These are phyloP conservation scores for Melanchra persicariae DNA, from an alignment of 2,888 invertebrate species.

Conservation along the genomic window DNA sequence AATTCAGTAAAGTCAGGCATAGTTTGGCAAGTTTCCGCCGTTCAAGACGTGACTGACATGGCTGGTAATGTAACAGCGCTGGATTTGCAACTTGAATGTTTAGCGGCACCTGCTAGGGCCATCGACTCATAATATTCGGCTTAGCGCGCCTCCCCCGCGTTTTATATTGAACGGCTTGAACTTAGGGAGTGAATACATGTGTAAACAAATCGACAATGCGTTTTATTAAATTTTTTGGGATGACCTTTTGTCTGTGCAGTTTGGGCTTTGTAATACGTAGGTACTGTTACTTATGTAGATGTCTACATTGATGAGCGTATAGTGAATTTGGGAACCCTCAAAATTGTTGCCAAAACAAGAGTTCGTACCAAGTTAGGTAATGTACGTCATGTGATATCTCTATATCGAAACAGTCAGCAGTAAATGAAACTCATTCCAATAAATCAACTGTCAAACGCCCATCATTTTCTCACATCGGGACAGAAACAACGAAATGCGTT, in stretches of 20 bases:
- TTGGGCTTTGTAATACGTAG: not conserved
- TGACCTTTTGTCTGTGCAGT: slow-evolving; percentile 57
- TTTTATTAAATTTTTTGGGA: slow-evolving; percentile 61
- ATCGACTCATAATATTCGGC: slow-evolving; percentile 91
- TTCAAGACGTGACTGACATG: slow-evolving; percentile 78
- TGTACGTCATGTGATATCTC: slow-evolving; percentile 6
- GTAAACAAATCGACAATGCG: slow-evolving; percentile 69
- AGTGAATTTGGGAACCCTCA: not conserved
- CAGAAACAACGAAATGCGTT: slow-evolving; percentile 80
- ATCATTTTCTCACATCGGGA: slow-evolving; percentile 75
- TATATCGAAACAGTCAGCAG: slow-evolving; percentile 26
- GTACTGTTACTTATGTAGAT: not conserved
- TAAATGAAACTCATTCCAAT: slow-evolving; percentile 56
- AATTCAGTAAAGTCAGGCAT: slow-evolving; percentile 52
- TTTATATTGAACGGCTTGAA: slow-evolving; percentile 71
- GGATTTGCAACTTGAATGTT: slow-evolving; percentile 82
- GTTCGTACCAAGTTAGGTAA: not conserved
- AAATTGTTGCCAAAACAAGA: slow-evolving; percentile 8
- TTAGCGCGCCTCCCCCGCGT: slow-evolving; percentile 81
- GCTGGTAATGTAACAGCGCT: slow-evolving; percentile 59
- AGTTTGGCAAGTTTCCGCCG: slow-evolving; percentile 66
- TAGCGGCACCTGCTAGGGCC: slow-evolving; percentile 88
- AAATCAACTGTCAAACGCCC: slow-evolving; percentile 69
- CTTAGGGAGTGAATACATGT: slow-evolving; percentile 70
- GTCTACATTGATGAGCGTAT: not conserved